Evolutionary conservation across 2,888 invertebrate species (phyloP).

Genomic region (Heteropelma amictum): DNA sequence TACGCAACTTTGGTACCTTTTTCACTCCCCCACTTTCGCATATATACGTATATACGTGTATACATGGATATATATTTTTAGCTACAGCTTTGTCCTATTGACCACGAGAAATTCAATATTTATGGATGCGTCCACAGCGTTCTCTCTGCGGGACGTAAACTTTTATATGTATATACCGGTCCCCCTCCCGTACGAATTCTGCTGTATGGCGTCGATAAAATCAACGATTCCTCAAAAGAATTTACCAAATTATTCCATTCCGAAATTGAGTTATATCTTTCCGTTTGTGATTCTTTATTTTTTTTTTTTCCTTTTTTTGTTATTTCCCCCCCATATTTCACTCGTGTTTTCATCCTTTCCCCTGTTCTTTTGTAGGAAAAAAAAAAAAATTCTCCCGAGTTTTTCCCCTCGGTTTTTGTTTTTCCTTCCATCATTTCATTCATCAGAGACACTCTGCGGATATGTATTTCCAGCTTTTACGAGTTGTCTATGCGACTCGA

Average conservation of each 20-base stretch:
- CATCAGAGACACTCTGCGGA: background rate
- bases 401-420: background rate
- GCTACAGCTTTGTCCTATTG: slow-evolving; percentile 15
- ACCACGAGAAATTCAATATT: slow-evolving; percentile 7
- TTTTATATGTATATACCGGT: no score
- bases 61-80: background rate
- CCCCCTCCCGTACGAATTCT: background rate
- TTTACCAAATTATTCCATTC: no score
- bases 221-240: background rate
- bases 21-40: background rate
- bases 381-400: background rate
- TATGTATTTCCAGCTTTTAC: slow-evolving; percentile 4
- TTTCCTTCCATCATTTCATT: background rate
- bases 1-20: background rate
- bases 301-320: background rate
- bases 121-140: background rate
- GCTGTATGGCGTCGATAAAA: background rate
- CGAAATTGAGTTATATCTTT: no score
- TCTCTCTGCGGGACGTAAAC: background rate
- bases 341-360: background rate
- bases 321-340: background rate
- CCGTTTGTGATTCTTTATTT: background rate
- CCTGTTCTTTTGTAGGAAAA: background rate
- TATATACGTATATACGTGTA: background rate
- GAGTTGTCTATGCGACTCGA: background rate